phyloP scores from a whole-genome alignment of 2,113 vertebrate genomes.

The Callocephalon fimbriatum region DNA sequence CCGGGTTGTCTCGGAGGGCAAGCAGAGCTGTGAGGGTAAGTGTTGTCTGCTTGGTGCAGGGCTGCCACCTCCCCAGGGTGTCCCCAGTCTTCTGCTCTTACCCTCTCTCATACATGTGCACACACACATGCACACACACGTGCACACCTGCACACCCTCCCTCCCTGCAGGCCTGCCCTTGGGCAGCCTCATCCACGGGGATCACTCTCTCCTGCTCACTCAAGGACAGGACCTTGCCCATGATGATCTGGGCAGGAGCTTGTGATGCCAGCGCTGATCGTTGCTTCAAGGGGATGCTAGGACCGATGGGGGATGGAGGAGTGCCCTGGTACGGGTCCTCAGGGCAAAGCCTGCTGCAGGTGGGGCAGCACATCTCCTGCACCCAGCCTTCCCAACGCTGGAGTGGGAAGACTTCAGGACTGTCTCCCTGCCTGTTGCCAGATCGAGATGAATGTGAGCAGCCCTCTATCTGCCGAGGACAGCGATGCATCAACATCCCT shows the following conservation, averaged over 20 bases:
- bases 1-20: constrained; percentile 77
- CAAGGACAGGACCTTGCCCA: neutral
- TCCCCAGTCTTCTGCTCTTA: neutral
- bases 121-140: neutral
- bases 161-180: neutral
- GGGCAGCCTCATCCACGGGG: neutral
- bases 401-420: neutral
- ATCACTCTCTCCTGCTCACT: neutral
- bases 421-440: constrained; percentile 63
- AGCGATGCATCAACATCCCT: constrained; percentile 86
- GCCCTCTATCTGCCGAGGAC: constrained; percentile 83
- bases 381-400: neutral
- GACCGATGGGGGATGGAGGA: neutral
- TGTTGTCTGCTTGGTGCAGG: neutral
- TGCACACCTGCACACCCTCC: neutral
- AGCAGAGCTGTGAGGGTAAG: constrained; percentile 90
- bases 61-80: neutral
- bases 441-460: constrained; percentile 90
- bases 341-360: neutral
- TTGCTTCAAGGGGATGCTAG: neutral
- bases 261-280: neutral
- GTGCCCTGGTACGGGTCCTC: neutral
- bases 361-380: neutral
- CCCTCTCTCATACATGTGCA: fast-evolving
- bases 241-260: neutral